phyloP scores from a whole-genome alignment of 2,113 vertebrate species.

The Serilophus lunatus region DNA sequence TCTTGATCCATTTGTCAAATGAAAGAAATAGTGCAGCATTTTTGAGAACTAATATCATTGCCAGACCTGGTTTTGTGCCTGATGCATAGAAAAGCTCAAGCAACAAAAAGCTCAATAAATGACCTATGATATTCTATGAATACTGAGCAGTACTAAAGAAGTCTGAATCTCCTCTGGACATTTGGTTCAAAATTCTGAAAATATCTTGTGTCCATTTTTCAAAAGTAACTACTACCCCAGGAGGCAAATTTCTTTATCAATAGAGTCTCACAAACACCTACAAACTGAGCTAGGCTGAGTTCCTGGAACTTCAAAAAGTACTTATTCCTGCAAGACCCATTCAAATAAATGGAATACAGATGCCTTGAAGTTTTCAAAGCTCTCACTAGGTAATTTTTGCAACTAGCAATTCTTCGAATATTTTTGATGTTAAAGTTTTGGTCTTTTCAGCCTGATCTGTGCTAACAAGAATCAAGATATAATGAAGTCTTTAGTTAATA shows the following conservation, averaged over 20 bases:
- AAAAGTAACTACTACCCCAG: not conserved
- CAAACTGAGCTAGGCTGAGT: not conserved
- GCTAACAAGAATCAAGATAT: not conserved
- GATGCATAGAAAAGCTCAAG: not conserved
- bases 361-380: conserved; percentile 3
- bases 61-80: not conserved
- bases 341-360: not conserved
- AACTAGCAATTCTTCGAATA: not conserved
- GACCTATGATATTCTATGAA: not conserved
- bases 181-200: not conserved
- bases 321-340: not conserved
- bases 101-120: not conserved
- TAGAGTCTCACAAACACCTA: not conserved
- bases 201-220: not conserved
- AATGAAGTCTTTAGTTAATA: not conserved
- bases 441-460: not conserved
- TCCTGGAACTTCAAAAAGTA: not conserved
- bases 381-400: not conserved
- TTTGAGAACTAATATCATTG: not conserved
- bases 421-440: not conserved
- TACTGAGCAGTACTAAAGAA: not conserved
- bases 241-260: not conserved
- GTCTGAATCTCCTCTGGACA: not conserved
- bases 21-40: not conserved
- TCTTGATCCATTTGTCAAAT: not conserved